Evolutionary conservation across 2,888 invertebrate genomes (phyloP).

Genomic region (Aspidiotus rigidus): DNA sequence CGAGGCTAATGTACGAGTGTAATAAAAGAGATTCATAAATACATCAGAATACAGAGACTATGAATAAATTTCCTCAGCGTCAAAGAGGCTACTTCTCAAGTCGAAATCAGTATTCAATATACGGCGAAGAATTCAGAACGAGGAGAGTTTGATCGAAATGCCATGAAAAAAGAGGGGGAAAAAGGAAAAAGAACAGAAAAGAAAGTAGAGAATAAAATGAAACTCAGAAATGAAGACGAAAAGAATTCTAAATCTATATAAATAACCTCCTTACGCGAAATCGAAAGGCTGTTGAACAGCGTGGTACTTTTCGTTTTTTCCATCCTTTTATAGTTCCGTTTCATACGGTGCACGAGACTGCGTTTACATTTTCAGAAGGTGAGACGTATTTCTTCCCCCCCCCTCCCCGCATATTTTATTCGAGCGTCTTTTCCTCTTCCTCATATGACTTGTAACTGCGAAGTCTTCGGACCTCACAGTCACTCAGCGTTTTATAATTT

Average conservation of each 20-base stretch:
- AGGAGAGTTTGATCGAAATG: conserved; percentile 16
- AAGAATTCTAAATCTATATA: conserved; percentile 29
- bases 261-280: conserved; percentile 12
- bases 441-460: too few species aligned
- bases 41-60: too few species aligned
- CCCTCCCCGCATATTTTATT: too few species aligned
- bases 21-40: too few species aligned
- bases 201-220: conserved; percentile 1
- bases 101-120: not conserved
- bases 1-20: too few species aligned
- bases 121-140: not conserved
- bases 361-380: not conserved
- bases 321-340: not conserved
- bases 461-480: too few species aligned
- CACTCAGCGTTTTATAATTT: too few species aligned
- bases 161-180: not conserved
- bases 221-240: conserved; percentile 18
- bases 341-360: not conserved
- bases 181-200: not conserved
- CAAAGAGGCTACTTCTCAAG: not conserved
- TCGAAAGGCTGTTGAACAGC: conserved; percentile 29
- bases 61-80: too few species aligned
- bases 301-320: conserved; percentile 8
- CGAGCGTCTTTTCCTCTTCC: too few species aligned
- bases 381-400: too few species aligned